A percentile compares a stretch with the other conserved stretches of the same genome.
Conservation (phyloP, 2,888 invertebrate genomes). For the Ormyrus labotus region DNA sequence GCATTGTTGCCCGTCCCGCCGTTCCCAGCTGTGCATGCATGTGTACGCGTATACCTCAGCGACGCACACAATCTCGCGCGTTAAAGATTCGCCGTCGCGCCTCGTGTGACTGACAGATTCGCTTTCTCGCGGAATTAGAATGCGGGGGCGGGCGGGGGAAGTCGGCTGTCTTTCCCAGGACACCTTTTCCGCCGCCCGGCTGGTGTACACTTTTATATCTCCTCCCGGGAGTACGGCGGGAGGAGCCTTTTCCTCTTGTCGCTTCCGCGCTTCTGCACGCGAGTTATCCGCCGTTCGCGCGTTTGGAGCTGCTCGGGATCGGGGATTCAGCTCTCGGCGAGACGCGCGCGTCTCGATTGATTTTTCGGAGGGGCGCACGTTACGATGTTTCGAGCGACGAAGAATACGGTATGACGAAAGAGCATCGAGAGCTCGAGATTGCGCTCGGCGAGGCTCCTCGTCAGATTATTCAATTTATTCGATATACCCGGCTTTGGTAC, state of each 20-base stretch:
- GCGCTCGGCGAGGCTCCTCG: slow-evolving; percentile 5
- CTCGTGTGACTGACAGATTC: slow-evolving; percentile 41
- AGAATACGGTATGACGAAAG: neutral
- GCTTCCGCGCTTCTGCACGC: too few species aligned
- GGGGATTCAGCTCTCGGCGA: too few species aligned
- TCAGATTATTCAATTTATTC: slow-evolving; percentile 48
- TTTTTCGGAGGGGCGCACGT: too few species aligned
- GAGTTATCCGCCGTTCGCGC: too few species aligned
- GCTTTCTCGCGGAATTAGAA: slow-evolving; percentile 17
- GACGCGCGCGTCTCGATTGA: too few species aligned
- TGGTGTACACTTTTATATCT: neutral
- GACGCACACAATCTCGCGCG: neutral
- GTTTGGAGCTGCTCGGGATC: too few species aligned
- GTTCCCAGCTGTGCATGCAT: neutral
- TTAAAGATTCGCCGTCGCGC: too few species aligned
- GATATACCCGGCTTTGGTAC: slow-evolving; percentile 26
- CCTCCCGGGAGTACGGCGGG: too few species aligned
- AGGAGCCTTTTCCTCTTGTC: too few species aligned
- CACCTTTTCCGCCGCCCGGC: neutral
- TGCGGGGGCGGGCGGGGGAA: neutral
- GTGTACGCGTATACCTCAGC: neutral
- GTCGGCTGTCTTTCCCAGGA: slow-evolving; percentile 6
- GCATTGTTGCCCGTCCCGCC: slow-evolving; percentile 18
- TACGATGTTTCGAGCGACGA: too few species aligned
- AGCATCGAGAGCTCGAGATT: neutral